Base-by-base conservation (phyloP, 2,888 invertebrate species). In the Galeruca laticollis region DNA sequence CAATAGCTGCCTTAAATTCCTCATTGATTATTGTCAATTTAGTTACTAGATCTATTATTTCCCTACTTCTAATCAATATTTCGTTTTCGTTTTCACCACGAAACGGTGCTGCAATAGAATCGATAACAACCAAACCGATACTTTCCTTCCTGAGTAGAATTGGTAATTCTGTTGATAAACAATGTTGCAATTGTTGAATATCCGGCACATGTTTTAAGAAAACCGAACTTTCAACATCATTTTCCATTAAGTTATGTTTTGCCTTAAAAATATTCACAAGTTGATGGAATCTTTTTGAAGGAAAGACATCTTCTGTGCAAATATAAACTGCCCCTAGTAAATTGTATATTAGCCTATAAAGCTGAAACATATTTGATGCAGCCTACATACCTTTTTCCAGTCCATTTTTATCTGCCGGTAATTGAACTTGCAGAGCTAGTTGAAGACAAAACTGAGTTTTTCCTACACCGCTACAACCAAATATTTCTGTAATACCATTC, bases 391-490 rank as follows among this genome's bases (percentile, higher is more conserved):
- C 88, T 81, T 86, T 87, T 63, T 82, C 84, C 47, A 90, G 82
- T 31, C 91, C 91, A 35, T 90, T 89, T 59, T 82, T 83, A 76
- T 80, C 76, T 52, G 62, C 54, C 2, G 89, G 87, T 72, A 89
- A 84, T 84, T 93, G 93, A 71, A 89, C 90, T 69, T 88, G 88
- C 20, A 93, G 84, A 40, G 91, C 88, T 33, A 93, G 83, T 84
- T 94, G 94, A 60, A 95, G 85, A 75, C 91, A 92, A 52, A 95
- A 81, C 83, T 95, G 95, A 0, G 94, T 94, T 87, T 95, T 95
- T 6, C 95, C 95, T 77, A 89, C 88, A 15, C 93, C 93, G 86
- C 93, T 93, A 83, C 91, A 90, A n/a, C 95, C 95, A 82, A 89
- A 90, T 76, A 96, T 86, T 87, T 95, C 95, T 67, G 92, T 92